Conservation (phyloP, 1,140 invertebrate genomes). For the Drosophila baimaii region DNA sequence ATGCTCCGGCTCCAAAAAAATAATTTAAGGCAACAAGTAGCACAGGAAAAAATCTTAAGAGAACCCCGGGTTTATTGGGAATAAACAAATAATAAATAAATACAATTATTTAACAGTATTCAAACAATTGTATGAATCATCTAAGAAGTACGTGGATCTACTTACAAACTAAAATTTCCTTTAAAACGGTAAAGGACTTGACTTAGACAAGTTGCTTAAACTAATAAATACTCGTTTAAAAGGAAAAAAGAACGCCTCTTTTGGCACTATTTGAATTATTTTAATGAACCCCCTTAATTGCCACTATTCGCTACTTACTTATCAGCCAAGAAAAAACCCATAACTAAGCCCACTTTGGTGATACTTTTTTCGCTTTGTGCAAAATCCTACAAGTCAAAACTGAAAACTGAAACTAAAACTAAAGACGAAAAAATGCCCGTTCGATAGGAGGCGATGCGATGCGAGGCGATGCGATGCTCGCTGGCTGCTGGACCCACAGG, state of each 20-base stretch:
- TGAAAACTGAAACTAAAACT: constrained; percentile 8
- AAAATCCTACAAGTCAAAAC: constrained; percentile 27
- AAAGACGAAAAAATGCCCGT: constrained; percentile 41
- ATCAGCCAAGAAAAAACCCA: neutral
- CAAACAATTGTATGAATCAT: neutral
- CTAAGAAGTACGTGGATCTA: neutral
- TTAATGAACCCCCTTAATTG: neutral
- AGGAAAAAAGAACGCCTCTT: neutral
- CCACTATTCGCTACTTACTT: neutral
- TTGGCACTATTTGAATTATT: neutral
- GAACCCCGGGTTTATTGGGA: too few relatives aligned
- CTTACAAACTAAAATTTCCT: neutral
- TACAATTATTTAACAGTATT: neutral
- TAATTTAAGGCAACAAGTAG: neutral
- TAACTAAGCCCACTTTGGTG: constrained; percentile 17
- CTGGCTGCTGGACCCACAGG: constrained; percentile 57
- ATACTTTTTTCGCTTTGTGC: constrained; percentile 26
- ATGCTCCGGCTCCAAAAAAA: constrained; percentile 23
- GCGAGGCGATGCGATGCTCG: constrained; percentile 47
- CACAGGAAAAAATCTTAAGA: neutral
- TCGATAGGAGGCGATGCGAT: constrained; percentile 26
- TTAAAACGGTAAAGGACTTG: neutral
- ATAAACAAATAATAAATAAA: too few relatives aligned
- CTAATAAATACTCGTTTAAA: neutral
- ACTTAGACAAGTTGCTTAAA: neutral